phyloP scores from a whole-genome alignment of 2,888 invertebrate genomes.

The Pyrocoelia pectoralis region DNA sequence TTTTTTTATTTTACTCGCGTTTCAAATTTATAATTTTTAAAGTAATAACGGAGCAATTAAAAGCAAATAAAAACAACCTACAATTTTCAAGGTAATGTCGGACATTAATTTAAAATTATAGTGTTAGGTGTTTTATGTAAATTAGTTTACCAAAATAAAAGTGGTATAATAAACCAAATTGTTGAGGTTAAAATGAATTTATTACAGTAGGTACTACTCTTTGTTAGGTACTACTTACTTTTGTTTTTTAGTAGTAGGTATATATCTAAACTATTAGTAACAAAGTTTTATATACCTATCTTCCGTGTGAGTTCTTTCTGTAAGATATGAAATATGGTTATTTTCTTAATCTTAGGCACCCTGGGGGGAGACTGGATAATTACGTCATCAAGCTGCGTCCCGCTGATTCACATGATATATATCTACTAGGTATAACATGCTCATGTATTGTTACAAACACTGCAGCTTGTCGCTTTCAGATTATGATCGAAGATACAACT shows the following conservation, averaged over 20 bases:
- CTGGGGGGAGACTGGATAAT: conserved; percentile 54
- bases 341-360: conserved; percentile 55
- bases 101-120: neutral
- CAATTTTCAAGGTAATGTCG: neutral
- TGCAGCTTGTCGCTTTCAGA: conserved; percentile 52
- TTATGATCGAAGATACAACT: conserved; percentile 43
- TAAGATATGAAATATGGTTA: conserved; percentile 54
- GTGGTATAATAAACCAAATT: neutral
- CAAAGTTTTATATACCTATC: conserved; percentile 34
- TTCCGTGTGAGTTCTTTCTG: conserved; percentile 47
- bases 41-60: neutral
- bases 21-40: neutral
- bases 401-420: conserved; percentile 50
- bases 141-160: neutral
- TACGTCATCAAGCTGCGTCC: conserved; percentile 55
- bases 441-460: conserved; percentile 54
- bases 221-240: neutral
- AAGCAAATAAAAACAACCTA: neutral
- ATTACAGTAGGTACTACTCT: neutral
- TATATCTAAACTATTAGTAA: conserved; percentile 31
- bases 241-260: conserved; percentile 15
- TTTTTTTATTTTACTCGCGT: too few relatives aligned
- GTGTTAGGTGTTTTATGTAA: conserved; percentile 1
- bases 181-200: neutral
- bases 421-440: conserved; percentile 48